phyloP scores from a whole-genome alignment of 2,113 vertebrate species.

The Larimichthys polyactis region DNA sequence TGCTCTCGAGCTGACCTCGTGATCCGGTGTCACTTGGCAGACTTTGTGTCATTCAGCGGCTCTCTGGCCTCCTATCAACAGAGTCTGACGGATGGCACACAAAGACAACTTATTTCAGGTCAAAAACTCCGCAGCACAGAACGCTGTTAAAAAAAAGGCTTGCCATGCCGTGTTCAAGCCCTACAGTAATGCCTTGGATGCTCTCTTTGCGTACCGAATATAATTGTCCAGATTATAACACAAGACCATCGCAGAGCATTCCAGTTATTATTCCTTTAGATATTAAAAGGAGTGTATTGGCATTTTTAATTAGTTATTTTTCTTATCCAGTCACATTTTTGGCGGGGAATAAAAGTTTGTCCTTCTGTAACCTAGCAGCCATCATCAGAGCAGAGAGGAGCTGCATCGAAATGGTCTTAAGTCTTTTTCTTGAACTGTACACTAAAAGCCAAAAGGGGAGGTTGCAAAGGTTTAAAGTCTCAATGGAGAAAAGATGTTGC shows the following conservation, averaged over 20 bases:
- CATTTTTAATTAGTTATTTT: not conserved
- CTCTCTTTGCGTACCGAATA: not conserved
- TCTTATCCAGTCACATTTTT: conserved; percentile 45
- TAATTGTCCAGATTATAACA: conserved; percentile 17
- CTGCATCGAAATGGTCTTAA: conserved; percentile 41
- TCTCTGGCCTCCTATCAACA: conserved; percentile 57
- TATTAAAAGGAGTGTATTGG: conserved; percentile 17
- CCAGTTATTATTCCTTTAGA: not conserved
- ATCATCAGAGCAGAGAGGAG: conserved; percentile 32
- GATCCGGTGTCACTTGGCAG: conserved; percentile 15
- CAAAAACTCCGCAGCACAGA: not conserved
- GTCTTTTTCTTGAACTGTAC: conserved; percentile 7
- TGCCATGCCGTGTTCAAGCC: conserved; percentile 1
- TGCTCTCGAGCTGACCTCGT: conserved; percentile 26
- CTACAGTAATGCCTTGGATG: not conserved
- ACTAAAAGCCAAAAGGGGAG: conserved; percentile 19
- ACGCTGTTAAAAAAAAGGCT: not conserved
- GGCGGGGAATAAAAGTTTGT: conserved; percentile 2
- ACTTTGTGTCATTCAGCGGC: conserved; percentile 69
- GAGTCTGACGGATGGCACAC: conserved; percentile 26
- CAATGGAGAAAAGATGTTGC: conserved; percentile 1
- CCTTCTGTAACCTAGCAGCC: conserved; percentile 44
- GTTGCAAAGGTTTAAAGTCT: not conserved
- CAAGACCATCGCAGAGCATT: conserved; percentile 3
- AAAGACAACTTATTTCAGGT: not conserved